These are phyloP conservation scores for Bothrops jararaca DNA, from an alignment of 2,113 vertebrate species.

Conservation along the genomic window DNA sequence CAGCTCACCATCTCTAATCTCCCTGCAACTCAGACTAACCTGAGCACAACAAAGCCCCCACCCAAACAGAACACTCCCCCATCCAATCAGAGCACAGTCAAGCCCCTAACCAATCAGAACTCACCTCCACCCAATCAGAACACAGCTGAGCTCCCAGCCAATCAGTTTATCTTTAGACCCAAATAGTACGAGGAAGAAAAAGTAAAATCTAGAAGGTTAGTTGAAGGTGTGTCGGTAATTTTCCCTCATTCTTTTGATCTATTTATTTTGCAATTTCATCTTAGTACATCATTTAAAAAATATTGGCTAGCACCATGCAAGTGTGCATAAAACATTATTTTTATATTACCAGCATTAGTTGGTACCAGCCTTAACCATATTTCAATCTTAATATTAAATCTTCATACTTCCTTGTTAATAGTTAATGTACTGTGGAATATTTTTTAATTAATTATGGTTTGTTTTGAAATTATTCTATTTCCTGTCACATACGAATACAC, in stretches of 20 bases:
- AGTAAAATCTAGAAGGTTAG: not conserved
- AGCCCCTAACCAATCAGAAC: no score
- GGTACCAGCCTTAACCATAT: not conserved
- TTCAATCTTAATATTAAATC: not conserved
- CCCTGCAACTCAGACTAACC: no score
- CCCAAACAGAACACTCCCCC: no score
- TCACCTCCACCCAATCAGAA: no score
- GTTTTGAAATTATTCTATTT: not conserved
- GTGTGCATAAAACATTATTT: not conserved
- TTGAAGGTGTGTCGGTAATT: not conserved
- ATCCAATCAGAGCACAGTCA: no score
- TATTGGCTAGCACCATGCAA: not conserved
- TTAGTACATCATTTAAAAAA: not conserved
- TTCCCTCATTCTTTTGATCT: not conserved
- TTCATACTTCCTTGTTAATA: not conserved
- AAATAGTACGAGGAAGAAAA: not conserved
- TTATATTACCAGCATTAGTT: not conserved
- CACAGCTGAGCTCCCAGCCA: no score
- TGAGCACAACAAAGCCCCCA: no score
- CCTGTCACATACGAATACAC: not conserved
- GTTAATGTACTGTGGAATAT: not conserved
- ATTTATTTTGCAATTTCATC: not conserved
- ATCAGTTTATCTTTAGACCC: not conserved
- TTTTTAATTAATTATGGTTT: slow-evolving; percentile 1
- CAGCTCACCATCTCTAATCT: no score